These are phyloP conservation scores for Dicrurus megarhynchus DNA, from an alignment of 2,113 vertebrate species.

Conservation along the genomic window DNA sequence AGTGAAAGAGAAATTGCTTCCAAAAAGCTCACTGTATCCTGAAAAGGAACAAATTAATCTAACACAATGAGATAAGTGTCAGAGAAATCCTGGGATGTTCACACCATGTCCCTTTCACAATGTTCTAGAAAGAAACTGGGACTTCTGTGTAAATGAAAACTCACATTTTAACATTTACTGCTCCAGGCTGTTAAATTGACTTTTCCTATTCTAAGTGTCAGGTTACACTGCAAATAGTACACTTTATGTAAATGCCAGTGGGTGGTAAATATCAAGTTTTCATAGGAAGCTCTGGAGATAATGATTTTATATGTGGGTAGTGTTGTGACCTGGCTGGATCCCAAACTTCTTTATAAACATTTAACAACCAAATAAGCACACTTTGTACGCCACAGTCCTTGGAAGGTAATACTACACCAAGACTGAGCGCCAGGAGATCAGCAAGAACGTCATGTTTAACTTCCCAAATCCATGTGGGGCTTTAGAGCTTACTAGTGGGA, in stretches of 20 bases:
- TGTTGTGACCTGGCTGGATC: background rate
- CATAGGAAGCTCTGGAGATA: background rate
- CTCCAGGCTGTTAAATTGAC: background rate
- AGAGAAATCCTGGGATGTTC: background rate
- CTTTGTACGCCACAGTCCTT: background rate
- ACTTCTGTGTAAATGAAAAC: background rate
- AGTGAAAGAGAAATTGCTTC: background rate
- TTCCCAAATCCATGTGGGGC: background rate
- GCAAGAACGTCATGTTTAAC: background rate
- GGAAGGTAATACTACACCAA: background rate
- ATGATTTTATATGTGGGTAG: background rate
- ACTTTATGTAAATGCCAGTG: background rate
- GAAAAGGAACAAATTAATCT: background rate
- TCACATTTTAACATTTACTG: slow-evolving; percentile 21
- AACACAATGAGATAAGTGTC: background rate
- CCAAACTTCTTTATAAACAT: background rate
- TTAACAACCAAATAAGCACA: background rate
- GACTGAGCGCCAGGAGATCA: background rate
- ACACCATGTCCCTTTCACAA: background rate
- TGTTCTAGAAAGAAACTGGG: background rate
- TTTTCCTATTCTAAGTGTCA: slow-evolving; percentile 7
- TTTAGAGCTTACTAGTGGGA: background rate
- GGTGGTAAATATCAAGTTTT: slow-evolving; percentile 9
- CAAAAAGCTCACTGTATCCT: background rate
- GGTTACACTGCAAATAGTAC: background rate